Evolutionary conservation across 2,888 invertebrate species (phyloP).

Genomic region (Lycocerus yunnanus): DNA sequence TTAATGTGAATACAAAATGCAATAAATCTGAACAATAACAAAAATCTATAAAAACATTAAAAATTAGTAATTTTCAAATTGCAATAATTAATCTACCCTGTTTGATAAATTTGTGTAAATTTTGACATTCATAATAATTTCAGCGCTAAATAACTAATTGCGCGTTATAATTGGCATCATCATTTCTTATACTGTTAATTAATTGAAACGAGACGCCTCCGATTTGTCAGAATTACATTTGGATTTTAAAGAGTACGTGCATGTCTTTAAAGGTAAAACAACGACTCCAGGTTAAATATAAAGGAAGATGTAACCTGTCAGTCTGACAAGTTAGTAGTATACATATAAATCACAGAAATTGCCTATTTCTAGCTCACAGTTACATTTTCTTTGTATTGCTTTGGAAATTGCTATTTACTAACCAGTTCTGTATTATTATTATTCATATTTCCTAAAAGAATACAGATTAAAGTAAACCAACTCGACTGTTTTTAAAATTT

Average conservation of each 20-base stretch:
- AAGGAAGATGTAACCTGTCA: constrained; percentile 22
- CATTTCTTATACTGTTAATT: constrained; percentile 11
- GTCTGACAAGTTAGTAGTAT: constrained; percentile 19
- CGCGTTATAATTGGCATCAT: neutral
- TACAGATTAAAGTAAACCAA: neutral
- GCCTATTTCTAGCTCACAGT: constrained; percentile 16
- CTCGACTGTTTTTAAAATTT: neutral
- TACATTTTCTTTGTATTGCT: constrained; percentile 15
- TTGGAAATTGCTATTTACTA: neutral
- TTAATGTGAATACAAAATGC: neutral
- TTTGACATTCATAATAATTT: neutral
- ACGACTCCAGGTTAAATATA: constrained; percentile 13
- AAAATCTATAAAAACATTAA: neutral
- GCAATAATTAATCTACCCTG: neutral
- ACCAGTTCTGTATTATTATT: neutral
- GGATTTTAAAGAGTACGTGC: neutral
- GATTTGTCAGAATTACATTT: constrained; percentile 28
- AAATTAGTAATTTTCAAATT: neutral
- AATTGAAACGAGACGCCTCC: constrained; percentile 6
- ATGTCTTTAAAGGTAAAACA: constrained; percentile 5
- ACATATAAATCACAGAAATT: constrained; percentile 25
- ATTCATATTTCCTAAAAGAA: neutral
- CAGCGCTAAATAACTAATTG: neutral
- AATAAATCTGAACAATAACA: neutral
- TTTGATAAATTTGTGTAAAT: neutral